Base-by-base conservation (phyloP, 2,888 invertebrate genomes). In the Synergus japonicus region DNA sequence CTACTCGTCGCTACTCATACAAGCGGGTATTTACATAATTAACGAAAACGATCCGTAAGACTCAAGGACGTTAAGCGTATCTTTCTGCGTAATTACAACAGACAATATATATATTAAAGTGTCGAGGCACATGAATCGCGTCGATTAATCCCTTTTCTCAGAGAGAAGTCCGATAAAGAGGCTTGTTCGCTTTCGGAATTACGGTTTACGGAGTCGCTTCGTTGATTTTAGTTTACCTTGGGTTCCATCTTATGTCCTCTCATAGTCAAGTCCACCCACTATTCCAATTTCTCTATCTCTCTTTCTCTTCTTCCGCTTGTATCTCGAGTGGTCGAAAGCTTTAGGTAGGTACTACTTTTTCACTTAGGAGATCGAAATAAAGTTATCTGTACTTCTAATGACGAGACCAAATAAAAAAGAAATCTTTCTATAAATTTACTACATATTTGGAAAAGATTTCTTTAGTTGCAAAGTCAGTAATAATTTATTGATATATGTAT, bases 151-250 rank as follows among this genome's bases (percentile, higher is more conserved):
- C 43, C 76, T 63, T 79, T 76, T 81, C 76, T 76, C 66, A 63
- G 79, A 79, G 63, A 79, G 15, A 18, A 79, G 76, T 77, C 64
- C 65, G 78, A 79, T 69, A 79, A 81, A 79, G 79, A 81, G 79
- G 79, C 79, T 79, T 77, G 79, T 77, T 79, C 79, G 44, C 46
- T 46, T 46, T 46, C 13, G 66, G 2, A 77, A 76, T 77, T 77
- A 81, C 79, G 7, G 0, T 37, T 79, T 76, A 76, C 49, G 67
- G 65, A 81, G 77, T 77, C 64, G 63, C 77, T 65, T 77, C 81
- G 73, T 79, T 79, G 77, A 81, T 77, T 77, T 67, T 54, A 69
- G 66, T 22, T 44, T 78, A 78, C 76, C 78, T 78, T 76, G 63
- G 73, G 77, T 43, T 73, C 58, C 77, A 77, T 77, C 49, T 54